phyloP scores from a whole-genome alignment of 1,140 invertebrate genomes.

The Bilobella aurantiaca region DNA sequence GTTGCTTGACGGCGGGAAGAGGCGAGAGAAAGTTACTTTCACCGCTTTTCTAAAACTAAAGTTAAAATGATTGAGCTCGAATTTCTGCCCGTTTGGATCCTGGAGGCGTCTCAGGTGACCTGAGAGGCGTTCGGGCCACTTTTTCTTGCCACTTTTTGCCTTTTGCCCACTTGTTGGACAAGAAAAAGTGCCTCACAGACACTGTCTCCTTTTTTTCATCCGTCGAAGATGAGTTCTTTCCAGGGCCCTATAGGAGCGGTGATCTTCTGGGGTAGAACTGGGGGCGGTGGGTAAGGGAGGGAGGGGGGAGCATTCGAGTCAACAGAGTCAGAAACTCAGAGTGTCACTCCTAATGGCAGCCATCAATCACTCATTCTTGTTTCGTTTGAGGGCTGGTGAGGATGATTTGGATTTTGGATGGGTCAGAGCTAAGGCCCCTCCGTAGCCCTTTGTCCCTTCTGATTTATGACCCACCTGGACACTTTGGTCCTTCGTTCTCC shows the following conservation, averaged over 20 bases:
- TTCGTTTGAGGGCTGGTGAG: conserved; percentile 16
- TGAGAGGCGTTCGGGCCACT: too few species aligned
- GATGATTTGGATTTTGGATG: too few species aligned
- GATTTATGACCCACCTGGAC: conserved; percentile 33
- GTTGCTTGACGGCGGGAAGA: too few species aligned
- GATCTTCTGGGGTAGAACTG: conserved; percentile 1
- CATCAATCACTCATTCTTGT: conserved; percentile 34
- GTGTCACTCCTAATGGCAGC: conserved; percentile 34
- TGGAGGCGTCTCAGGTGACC: background rate
- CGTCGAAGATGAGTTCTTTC: background rate
- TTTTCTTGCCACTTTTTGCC: background rate
- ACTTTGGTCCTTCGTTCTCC: conserved; percentile 26
- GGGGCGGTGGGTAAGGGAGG: conserved; percentile 8
- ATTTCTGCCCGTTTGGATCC: too few species aligned
- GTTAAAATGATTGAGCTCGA: too few species aligned
- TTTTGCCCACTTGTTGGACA: background rate
- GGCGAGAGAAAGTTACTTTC: too few species aligned
- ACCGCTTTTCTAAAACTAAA: background rate
- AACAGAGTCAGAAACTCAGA: conserved; percentile 14
- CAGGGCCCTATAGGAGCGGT: background rate
- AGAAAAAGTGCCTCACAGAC: background rate
- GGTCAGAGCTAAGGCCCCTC: too few species aligned
- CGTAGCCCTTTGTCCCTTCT: conserved; percentile 29
- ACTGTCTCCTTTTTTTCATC: background rate
- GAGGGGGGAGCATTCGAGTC: conserved; percentile 1